Evolutionary conservation across 2,888 invertebrate species (phyloP).

Genomic region (Agrochola litura): DNA sequence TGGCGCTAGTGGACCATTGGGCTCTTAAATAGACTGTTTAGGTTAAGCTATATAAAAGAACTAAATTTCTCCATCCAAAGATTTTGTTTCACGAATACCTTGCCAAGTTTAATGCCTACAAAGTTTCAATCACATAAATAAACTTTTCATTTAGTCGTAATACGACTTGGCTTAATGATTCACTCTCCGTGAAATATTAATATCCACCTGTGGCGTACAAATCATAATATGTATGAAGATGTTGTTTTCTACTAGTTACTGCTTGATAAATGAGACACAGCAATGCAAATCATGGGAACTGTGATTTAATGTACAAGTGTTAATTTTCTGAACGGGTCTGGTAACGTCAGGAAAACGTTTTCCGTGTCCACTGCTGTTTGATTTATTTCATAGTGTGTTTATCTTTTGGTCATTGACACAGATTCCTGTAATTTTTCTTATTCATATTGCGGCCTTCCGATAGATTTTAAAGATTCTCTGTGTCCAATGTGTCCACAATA

Average conservation of each 20-base stretch:
- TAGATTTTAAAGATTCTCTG: not conserved
- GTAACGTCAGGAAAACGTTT: conserved; percentile 33
- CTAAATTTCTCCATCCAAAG: conserved; percentile 64
- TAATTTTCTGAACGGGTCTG: conserved; percentile 38
- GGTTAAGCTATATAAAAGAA: conserved; percentile 22
- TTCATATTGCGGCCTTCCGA: not conserved
- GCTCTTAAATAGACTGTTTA: not conserved
- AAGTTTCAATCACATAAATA: conserved; percentile 79
- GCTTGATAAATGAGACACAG: conserved; percentile 45
- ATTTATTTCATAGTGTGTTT: conserved; percentile 24
- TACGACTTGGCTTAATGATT: conserved; percentile 63
- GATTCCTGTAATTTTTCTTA: conserved; percentile 17
- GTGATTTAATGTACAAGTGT: conserved; percentile 47
- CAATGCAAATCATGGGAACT: conserved; percentile 39
- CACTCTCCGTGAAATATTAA: conserved; percentile 57
- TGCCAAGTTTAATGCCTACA: conserved; percentile 71
- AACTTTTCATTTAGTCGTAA: conserved; percentile 70
- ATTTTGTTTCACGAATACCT: conserved; percentile 71
- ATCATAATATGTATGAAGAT: conserved; percentile 42
- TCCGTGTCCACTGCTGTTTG: conserved; percentile 13
- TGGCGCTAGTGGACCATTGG: too few relatives aligned
- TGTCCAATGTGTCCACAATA: not conserved
- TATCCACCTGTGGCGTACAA: conserved; percentile 66
- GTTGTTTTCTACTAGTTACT: conserved; percentile 41
- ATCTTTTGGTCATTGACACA: conserved; percentile 11